These are phyloP conservation scores for Ranitomeya imitator DNA, from an alignment of 2,113 vertebrate species.

Conservation along the genomic window DNA sequence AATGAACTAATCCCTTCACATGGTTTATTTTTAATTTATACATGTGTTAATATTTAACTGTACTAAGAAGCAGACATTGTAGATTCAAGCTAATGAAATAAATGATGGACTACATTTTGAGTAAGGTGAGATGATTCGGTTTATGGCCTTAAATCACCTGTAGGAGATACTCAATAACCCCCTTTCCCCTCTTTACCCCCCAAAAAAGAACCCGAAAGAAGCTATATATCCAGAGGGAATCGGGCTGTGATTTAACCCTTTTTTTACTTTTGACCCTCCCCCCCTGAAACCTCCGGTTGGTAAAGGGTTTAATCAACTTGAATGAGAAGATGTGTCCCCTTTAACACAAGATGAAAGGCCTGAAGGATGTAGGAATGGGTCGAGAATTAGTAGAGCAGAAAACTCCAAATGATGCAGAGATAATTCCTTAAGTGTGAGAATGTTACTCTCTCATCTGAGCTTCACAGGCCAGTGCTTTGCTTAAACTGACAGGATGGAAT, in stretches of 20 bases:
- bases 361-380: constrained; percentile 62
- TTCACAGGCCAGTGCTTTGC: constrained; percentile 58
- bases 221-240: neutral
- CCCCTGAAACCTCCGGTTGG: neutral
- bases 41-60: constrained; percentile 16
- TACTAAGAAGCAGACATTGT: neutral
- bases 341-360: constrained; percentile 62
- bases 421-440: constrained; percentile 73
- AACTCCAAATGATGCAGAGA: constrained; percentile 72
- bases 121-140: neutral
- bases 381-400: constrained; percentile 73
- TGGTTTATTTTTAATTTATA: constrained; percentile 13
- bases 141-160: constrained; percentile 1
- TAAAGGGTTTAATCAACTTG: constrained; percentile 2
- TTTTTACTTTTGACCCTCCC: neutral
- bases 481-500: constrained; percentile 58
- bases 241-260: neutral
- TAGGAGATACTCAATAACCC: neutral
- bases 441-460: constrained; percentile 64
- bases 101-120: neutral
- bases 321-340: constrained; percentile 54
- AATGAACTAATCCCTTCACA: neutral
- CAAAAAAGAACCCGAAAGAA: neutral
- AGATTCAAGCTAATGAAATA: neutral
- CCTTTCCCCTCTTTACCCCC: too few relatives aligned